Evolutionary conservation across 2,888 invertebrate species (phyloP).

Genomic region (Drosophila falleni): DNA sequence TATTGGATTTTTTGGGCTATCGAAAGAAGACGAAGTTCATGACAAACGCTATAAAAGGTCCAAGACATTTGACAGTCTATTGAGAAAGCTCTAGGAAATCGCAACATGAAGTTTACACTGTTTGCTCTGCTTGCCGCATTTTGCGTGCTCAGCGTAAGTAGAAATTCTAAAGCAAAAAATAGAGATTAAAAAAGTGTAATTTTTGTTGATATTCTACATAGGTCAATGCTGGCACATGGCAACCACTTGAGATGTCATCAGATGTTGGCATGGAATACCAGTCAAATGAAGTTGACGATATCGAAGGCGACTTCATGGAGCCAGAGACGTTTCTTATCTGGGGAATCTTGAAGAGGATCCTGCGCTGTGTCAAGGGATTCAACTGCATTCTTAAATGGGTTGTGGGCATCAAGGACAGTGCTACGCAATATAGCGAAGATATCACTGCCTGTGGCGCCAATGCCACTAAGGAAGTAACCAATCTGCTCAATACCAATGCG

Average conservation of each 20-base stretch:
- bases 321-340: conserved; percentile 21
- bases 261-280: conserved; percentile 20
- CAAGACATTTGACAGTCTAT: not conserved
- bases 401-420: conserved; percentile 55
- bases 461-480: conserved; percentile 60
- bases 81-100: conserved; percentile 32
- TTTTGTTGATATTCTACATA: conserved; percentile 6
- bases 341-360: conserved; percentile 38
- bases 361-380: conserved; percentile 71
- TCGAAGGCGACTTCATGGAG: conserved; percentile 20
- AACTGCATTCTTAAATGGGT: conserved; percentile 73
- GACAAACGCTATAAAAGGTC: conserved; percentile 33
- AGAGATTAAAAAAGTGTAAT: not conserved
- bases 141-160: conserved; percentile 63
- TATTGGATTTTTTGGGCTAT: conserved; percentile 12
- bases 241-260: conserved; percentile 18
- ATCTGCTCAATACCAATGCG: conserved; percentile 60
- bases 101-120: conserved; percentile 66
- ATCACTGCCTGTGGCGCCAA: conserved; percentile 59
- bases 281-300: conserved; percentile 26
- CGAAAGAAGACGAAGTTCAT: conserved; percentile 16
- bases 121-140: conserved; percentile 60
- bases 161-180: not conserved
- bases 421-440: conserved; percentile 47
- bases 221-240: conserved; percentile 52